Evolutionary conservation across 2,113 vertebrate species (phyloP).

Genomic region (Poeciliopsis turrubarensis): DNA sequence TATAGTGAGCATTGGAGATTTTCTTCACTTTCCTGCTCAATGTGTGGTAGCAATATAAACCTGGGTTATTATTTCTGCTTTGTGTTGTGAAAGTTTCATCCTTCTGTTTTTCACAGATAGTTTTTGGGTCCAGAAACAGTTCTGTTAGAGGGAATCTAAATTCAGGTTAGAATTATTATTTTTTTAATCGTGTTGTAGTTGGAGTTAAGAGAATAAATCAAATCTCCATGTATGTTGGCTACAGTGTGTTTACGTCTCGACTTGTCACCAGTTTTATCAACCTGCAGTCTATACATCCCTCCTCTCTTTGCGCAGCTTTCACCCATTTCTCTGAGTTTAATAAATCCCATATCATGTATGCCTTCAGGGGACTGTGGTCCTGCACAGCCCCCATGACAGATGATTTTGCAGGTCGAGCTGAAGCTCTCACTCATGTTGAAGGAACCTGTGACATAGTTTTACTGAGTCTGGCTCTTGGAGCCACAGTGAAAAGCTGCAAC

Average conservation of each 20-base stretch:
- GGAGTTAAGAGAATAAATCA: not conserved
- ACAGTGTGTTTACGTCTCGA: not conserved
- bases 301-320: constrained; percentile 4
- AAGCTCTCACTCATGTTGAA: constrained; percentile 67
- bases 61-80: no score
- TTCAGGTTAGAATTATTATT: not conserved
- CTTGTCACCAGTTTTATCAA: not conserved
- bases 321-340: constrained; percentile 7
- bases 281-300: not conserved
- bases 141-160: not conserved
- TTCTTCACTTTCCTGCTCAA: no score
- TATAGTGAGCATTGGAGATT: no score
- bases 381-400: constrained; percentile 61
- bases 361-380: constrained; percentile 18
- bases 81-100: not conserved
- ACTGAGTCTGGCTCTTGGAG: constrained; percentile 44
- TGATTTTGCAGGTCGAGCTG: constrained; percentile 69
- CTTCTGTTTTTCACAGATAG: not conserved
- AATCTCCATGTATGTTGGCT: not conserved
- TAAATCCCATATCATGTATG: constrained; percentile 4
- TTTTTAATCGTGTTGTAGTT: not conserved
- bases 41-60: no score
- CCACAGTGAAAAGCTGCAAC: constrained; percentile 32
- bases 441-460: constrained; percentile 51
- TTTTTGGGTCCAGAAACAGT: not conserved